Evolutionary conservation across 2,888 invertebrate species (phyloP).

Genomic region (Apodemia hepburni): DNA sequence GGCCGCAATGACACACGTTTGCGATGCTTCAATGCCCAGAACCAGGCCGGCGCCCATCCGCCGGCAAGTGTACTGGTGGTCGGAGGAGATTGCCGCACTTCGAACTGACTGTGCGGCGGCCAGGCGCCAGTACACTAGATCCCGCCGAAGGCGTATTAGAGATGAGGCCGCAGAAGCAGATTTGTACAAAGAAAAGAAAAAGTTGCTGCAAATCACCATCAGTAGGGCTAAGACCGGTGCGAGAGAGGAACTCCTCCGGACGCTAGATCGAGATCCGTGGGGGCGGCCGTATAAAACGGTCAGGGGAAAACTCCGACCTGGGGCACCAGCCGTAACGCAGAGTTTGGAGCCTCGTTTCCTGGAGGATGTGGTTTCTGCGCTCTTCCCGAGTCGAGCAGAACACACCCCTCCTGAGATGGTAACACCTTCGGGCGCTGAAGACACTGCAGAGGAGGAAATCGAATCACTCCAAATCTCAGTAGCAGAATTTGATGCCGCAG

Average conservation of each 20-base stretch:
- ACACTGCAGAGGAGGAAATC: not conserved
- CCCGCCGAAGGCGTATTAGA: constrained; percentile 16
- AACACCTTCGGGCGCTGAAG: not conserved
- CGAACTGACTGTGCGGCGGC: constrained; percentile 18
- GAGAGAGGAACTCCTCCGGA: not conserved
- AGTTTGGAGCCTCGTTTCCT: not conserved
- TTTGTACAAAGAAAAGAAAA: constrained; percentile 11
- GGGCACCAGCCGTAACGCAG: not conserved
- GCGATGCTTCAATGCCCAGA: constrained; percentile 31
- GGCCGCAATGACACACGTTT: constrained; percentile 20
- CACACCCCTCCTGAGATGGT: not conserved
- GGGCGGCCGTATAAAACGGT: not conserved
- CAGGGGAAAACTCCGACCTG: not conserved
- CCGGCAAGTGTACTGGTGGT: constrained; percentile 28
- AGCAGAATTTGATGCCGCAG: not conserved
- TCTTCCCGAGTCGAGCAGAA: not conserved
- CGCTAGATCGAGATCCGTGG: not conserved
- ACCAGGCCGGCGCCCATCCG: not conserved
- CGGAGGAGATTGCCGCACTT: constrained; percentile 22
- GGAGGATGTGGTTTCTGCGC: not conserved
- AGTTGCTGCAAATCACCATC: not conserved
- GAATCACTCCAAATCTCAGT: not conserved
- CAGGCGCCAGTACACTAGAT: constrained; percentile 22
- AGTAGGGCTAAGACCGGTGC: not conserved
- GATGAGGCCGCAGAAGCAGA: not conserved